These are phyloP conservation scores for Pelochelys cantorii DNA, from an alignment of 2,797 vertebrate genomes.

Conservation along the genomic window DNA sequence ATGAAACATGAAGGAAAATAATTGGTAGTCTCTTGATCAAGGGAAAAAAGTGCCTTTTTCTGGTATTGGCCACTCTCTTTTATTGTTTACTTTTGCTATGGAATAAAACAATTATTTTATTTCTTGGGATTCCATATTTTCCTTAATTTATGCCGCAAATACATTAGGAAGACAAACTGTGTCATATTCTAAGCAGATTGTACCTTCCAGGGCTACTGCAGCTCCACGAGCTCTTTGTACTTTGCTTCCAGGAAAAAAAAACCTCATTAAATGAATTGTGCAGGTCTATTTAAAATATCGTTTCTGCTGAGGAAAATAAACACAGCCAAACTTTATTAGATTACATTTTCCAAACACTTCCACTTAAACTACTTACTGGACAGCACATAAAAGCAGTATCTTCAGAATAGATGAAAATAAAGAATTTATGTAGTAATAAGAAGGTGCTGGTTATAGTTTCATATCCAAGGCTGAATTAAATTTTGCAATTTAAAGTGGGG, in stretches of 20 bases:
- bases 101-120: conserved; percentile 33
- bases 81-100: not conserved
- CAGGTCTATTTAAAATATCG: not conserved
- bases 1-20: conserved; percentile 15
- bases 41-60: conserved; percentile 11
- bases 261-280: conserved; percentile 7
- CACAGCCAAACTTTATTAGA: not conserved
- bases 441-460: not conserved
- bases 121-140: conserved; percentile 36
- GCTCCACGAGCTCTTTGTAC: conserved; percentile 12
- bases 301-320: not conserved
- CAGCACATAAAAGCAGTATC: not conserved
- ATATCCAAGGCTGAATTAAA: not conserved
- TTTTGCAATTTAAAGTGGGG: not conserved
- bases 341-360: conserved; percentile 24
- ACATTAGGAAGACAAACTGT: conserved; percentile 18
- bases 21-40: conserved; percentile 1
- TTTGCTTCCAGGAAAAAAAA: not conserved
- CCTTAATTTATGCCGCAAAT: conserved; percentile 24
- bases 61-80: not conserved
- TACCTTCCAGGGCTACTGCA: not conserved
- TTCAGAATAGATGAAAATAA: not conserved
- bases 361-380: not conserved
- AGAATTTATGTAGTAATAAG: not conserved
- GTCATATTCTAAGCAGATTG: conserved; percentile 31